Base-by-base conservation (phyloP, 2,113 vertebrate genomes). In the Brachypteracias leptosomus region DNA sequence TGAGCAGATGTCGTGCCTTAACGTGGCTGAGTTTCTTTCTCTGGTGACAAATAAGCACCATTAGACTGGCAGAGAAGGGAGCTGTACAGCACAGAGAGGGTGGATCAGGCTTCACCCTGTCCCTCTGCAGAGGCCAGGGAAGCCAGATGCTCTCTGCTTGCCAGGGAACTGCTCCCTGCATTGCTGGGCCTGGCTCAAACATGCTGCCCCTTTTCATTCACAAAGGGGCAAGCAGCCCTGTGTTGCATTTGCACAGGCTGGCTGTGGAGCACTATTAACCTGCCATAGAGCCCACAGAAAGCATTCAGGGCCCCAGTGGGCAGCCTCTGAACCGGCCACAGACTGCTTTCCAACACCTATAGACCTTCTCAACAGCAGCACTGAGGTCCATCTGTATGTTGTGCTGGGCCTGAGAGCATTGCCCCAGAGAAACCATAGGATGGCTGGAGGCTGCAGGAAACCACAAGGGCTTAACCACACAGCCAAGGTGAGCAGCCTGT, bases 11-110 rank as follows among this genome's bases (percentile, higher is more conserved):
- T 59, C 35, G 6, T 31, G 33, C 92, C 96, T 22, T 46, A 90
- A 96, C 85, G 66, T 80, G 87, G 88, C 86, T 95, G 92, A 42
- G 74, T 89, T 97, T 96, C 74, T 72, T 93, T 96, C 85, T 1
- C 7, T 25, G 10, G 81, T 65, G 83, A 95, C 44, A 76, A 93
- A 94, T 62, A 93, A 97, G 93, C 85, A 66, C 72, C 78, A 78
- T 82, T 94, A 68, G 88, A 77, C 75, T 55, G 73, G 58, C 28
- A 9, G 72, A 75, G 75, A 59, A 14, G n/a, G 93, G 89, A 97
- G 84, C 92, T 91, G 55, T 65, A 80, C 36, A 76, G 78, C 40
- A 13, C 0, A 0, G 36, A 67, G 42, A 79, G 36, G 44, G 63
- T 14, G 36, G 79, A 31, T 73, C 57, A 33, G 33, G 70, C 35